These are phyloP conservation scores for Pogonognathellus flavescens DNA, from an alignment of 1,140 invertebrate genomes.

Conservation along the genomic window DNA sequence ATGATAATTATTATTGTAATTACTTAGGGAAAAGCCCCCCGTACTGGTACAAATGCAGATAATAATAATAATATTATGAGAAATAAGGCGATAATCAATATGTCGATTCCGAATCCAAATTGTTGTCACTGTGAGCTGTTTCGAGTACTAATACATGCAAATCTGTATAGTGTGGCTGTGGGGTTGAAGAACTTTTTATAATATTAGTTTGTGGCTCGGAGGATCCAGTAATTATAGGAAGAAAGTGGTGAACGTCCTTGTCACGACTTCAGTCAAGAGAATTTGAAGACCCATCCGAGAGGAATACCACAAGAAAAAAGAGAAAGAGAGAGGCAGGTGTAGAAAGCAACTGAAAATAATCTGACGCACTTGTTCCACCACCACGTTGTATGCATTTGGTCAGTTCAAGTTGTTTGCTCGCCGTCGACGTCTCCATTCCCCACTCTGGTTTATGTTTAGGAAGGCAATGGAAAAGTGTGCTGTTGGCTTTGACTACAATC, in stretches of 20 bases:
- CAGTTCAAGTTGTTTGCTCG: conserved; percentile 2
- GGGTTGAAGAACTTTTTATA: not conserved
- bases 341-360: no score
- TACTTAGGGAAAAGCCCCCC: not conserved
- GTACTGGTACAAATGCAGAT: not conserved
- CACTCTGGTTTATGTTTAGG: conserved; percentile 45
- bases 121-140: not conserved
- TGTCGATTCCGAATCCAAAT: not conserved
- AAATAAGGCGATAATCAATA: conserved; percentile 5
- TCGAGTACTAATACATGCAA: not conserved
- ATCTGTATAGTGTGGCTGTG: not conserved
- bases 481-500: conserved; percentile 44
- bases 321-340: no score
- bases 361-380: no score
- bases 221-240: not conserved
- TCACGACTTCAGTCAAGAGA: not conserved
- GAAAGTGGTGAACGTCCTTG: no score
- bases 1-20: not conserved
- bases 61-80: not conserved
- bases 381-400: conserved; percentile 13
- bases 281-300: no score
- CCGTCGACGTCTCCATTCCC: conserved; percentile 24
- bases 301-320: no score
- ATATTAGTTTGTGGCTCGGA: not conserved
- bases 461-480: conserved; percentile 48